Evolutionary conservation across 1,140 invertebrate genomes (phyloP).

Genomic region (Hypsibius dujardini): DNA sequence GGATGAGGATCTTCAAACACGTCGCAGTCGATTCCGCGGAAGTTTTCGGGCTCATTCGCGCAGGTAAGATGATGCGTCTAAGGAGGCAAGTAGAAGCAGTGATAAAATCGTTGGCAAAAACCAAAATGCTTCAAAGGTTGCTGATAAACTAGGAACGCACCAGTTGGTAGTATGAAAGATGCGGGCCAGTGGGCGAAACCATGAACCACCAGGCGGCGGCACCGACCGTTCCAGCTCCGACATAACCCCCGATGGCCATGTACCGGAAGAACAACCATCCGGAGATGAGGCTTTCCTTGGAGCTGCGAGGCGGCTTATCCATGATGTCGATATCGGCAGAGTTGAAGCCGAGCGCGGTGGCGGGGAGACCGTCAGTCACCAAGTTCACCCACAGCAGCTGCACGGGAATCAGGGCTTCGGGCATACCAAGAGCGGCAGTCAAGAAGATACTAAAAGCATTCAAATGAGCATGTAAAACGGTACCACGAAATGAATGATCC

Average conservation of each 20-base stretch:
- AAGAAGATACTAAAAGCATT: constrained; percentile 73
- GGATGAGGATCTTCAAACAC: constrained; percentile 95
- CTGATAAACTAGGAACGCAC: no score
- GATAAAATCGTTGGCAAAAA: no score
- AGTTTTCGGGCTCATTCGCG: constrained; percentile 36
- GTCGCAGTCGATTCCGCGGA: constrained; percentile 78
- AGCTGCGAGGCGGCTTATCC: constrained; percentile 87
- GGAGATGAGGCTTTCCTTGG: constrained; percentile 92
- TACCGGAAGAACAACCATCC: constrained; percentile 99
- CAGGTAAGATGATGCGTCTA: constrained; percentile 38
- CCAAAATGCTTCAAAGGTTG: no score
- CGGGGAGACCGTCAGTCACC: constrained; percentile 98
- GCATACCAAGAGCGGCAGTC: constrained; percentile 95
- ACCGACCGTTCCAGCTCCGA: constrained; percentile 89
- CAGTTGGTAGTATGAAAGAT: constrained; percentile 89
- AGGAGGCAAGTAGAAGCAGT: constrained; percentile 23
- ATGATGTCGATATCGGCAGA: constrained; percentile 99
- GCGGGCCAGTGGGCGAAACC: constrained; percentile 76
- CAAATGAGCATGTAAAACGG: constrained; percentile 24
- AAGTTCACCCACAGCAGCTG: constrained; percentile 99
- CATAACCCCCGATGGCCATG: constrained; percentile 73
- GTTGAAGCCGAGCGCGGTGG: constrained; percentile 98
- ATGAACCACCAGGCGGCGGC: constrained; percentile 99
- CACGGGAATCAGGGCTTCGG: constrained; percentile 96
- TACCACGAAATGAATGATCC: no score